A percentile compares a stretch with the other conserved stretches of the same genome.
phyloP scores from a whole-genome alignment of 2,797 vertebrate species.

The Leucoraja ocellata region DNA sequence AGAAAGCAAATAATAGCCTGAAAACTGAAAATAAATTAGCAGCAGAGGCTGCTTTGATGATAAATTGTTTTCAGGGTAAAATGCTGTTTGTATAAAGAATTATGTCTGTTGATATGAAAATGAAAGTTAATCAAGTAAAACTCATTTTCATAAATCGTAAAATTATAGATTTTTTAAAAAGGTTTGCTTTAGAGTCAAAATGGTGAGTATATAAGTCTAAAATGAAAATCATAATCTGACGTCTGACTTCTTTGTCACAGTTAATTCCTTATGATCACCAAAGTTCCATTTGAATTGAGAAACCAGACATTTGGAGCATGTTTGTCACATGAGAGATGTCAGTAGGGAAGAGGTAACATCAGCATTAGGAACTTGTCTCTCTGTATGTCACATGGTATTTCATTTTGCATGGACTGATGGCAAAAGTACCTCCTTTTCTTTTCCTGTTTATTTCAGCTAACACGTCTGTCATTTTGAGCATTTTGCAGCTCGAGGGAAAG shows the following conservation, averaged over 20 bases:
- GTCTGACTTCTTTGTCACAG: background rate
- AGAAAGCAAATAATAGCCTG: conserved; percentile 23
- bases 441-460: no score
- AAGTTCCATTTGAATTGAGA: background rate
- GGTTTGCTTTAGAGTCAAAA: background rate
- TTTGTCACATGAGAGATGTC: background rate
- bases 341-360: background rate
- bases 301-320: background rate
- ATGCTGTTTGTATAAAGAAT: background rate
- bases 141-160: background rate
- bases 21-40: background rate
- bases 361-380: background rate
- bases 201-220: no score
- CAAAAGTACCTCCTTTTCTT: background rate
- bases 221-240: background rate
- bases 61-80: conserved; percentile 1
- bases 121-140: background rate
- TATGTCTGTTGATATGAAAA: background rate
- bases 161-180: background rate
- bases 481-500: background rate
- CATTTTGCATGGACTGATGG: background rate
- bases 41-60: background rate
- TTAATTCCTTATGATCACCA: background rate
- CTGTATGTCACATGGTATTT: background rate
- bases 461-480: background rate